Evolutionary conservation across 2,797 vertebrate species (phyloP), one percentile per base, ranked within the genome.

Genomic region (Rhinichthys osculus): DNA sequence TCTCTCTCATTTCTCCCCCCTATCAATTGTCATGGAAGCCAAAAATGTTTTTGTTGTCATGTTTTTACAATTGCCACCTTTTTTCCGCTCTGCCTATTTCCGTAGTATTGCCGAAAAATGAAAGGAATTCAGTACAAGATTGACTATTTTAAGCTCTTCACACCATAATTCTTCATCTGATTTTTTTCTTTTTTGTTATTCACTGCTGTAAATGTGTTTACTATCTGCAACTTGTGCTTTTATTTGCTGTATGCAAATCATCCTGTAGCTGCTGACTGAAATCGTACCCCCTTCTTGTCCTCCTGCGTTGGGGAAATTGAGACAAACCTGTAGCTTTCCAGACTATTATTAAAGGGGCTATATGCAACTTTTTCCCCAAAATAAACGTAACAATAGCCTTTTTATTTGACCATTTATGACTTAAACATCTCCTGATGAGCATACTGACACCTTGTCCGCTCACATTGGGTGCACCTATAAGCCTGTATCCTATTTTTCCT

Each of bases 201-300:
- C 81, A 64, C 52, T 76, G 80, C 81, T 83, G 85, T 64, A 89
- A 88, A 92, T 92, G 90, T 84, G 88, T 90, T 90, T 88, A 81
- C 84, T 90, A 89, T 89, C 81, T 88, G 89, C 44, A 84, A 90
- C 82, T 83, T 86, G 89, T 80, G 85, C 87, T 86, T 72, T 19
- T 84, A 88, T 92, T 91, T 88, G 91, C 91, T 82, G 87, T 90
- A 16, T 5, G 93, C 91, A 91, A 93, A 92, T 92, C 91, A 89
- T 94, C 92, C 93, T 92, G 93, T 94, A 89, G 91, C 88, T 83
- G 83, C 86, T 81, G 92, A 93, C 91, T 93, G 93, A 93, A 93
- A 93, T 92, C 92, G 90, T 92, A 93, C 94, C 92, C 92, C 91
- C 90, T 83, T 85, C 72, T 82, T 91, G 90, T 91, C 11, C 33